Conservation (phyloP, 2,113 vertebrate genomes). For the Spizaetus ornatus region DNA sequence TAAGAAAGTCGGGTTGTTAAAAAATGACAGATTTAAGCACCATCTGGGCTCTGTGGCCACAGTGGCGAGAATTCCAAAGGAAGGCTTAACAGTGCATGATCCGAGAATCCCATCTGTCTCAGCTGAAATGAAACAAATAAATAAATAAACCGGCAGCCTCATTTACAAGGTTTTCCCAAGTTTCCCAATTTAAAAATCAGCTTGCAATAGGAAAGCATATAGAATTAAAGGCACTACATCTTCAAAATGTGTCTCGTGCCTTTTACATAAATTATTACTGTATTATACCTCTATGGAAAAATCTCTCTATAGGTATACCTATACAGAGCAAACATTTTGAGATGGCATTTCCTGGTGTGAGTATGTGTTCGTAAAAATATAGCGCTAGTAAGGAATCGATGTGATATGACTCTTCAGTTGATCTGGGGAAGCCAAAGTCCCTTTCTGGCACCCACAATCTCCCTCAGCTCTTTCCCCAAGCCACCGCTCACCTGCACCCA, state of each 20-base stretch:
- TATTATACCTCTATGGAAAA: background rate
- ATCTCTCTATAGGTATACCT: background rate
- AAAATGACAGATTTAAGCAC: constrained; percentile 83
- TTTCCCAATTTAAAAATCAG: constrained; percentile 30
- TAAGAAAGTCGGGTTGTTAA: constrained; percentile 80
- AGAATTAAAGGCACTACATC: background rate
- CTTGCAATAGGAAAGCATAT: background rate
- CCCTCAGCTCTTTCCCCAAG: background rate
- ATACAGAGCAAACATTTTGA: background rate
- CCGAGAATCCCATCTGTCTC: constrained; percentile 83
- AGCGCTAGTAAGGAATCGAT: background rate
- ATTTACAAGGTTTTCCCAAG: constrained; percentile 52
- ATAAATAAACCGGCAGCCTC: constrained; percentile 57
- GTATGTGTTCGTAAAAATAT: background rate
- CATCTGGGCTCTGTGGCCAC: constrained; percentile 81
- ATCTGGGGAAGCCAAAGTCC: background rate
- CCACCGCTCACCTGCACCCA: accelerated
- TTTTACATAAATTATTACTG: background rate
- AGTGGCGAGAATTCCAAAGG: constrained; percentile 81
- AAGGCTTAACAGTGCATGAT: constrained; percentile 82
- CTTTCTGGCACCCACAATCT: background rate
- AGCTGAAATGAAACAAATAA: constrained; percentile 70
- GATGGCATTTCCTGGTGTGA: background rate
- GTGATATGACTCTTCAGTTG: background rate
- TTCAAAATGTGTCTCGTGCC: background rate